Evolutionary conservation across 2,113 vertebrate species (phyloP).

Genomic region (Nansenia antarctica): DNA sequence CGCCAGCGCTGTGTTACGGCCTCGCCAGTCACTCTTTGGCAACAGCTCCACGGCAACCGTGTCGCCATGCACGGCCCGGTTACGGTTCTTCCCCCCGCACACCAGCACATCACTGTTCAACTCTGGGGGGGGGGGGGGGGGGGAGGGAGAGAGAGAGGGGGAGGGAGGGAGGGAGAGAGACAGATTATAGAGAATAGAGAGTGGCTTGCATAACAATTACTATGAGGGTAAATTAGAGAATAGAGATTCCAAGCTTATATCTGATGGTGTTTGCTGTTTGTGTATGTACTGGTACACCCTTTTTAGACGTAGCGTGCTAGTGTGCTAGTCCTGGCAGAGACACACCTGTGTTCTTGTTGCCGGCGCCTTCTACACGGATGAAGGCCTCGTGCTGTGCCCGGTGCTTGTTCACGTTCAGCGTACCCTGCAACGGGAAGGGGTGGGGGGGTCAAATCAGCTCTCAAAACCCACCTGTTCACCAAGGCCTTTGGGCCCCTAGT

Average conservation of each 20-base stretch:
- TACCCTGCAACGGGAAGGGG: too few species aligned
- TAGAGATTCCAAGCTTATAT: too few species aligned
- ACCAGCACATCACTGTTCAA: slow-evolving; percentile 83
- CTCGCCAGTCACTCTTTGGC: slow-evolving; percentile 85
- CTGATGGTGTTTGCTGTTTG: too few species aligned
- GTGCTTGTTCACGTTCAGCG: slow-evolving; percentile 89
- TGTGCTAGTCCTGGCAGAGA: background rate
- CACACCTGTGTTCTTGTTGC: slow-evolving; percentile 85
- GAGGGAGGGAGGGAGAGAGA: background rate
- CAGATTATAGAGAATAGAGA: background rate
- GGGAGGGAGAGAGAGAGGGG: background rate
- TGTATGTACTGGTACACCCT: too few species aligned
- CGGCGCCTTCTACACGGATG: slow-evolving; percentile 77
- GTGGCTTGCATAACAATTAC: background rate
- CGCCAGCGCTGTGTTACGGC: slow-evolving; percentile 79
- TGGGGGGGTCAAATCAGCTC: too few species aligned
- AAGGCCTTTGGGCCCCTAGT: too few species aligned
- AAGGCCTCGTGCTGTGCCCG: slow-evolving; percentile 87
- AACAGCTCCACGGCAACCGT: slow-evolving; percentile 86
- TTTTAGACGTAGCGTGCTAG: background rate
- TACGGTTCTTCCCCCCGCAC: slow-evolving; percentile 83
- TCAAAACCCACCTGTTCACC: too few species aligned
- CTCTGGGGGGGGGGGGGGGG: slow-evolving; percentile 63
- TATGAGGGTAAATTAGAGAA: background rate
- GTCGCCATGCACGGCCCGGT: slow-evolving; percentile 89